phyloP scores from a whole-genome alignment of 2,113 vertebrate species.

The Rostratula benghalensis region DNA sequence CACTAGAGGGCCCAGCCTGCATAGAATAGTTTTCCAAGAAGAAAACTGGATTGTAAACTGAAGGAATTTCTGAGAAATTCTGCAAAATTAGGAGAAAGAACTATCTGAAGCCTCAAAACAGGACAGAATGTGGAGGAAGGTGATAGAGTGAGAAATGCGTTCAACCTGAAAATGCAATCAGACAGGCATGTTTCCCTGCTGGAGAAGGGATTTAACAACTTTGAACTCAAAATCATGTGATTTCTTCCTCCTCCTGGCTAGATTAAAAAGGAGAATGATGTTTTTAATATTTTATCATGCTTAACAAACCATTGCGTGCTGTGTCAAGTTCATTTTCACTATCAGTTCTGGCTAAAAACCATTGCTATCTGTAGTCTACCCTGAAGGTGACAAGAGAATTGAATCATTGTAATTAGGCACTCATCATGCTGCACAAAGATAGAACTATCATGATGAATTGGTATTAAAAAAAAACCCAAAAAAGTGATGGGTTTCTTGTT shows the following conservation, averaged over 20 bases:
- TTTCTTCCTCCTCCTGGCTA: constrained; percentile 50
- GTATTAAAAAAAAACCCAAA: background rate
- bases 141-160: constrained; percentile 43
- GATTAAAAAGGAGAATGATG: constrained; percentile 35
- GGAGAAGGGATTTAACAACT: constrained; percentile 61
- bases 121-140: background rate
- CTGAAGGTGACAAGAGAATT: constrained; percentile 67
- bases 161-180: constrained; percentile 56
- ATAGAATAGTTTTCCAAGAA: background rate
- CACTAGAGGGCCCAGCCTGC: constrained; percentile 14
- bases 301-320: constrained; percentile 61
- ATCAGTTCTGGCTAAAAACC: constrained; percentile 47
- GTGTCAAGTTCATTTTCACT: constrained; percentile 57
- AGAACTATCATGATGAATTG: constrained; percentile 38
- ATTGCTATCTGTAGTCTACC: constrained; percentile 58
- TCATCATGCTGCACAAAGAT: constrained; percentile 56
- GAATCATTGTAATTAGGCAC: constrained; percentile 65
- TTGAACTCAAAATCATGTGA: constrained; percentile 60
- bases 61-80: constrained; percentile 1
- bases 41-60: background rate
- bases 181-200: constrained; percentile 49
- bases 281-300: constrained; percentile 50
- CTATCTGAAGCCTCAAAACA: constrained; percentile 23
- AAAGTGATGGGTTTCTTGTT: background rate
- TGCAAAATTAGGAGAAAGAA: background rate